Evolutionary conservation across 2,113 vertebrate genomes (phyloP).

Genomic region (Lathamus discolor): DNA sequence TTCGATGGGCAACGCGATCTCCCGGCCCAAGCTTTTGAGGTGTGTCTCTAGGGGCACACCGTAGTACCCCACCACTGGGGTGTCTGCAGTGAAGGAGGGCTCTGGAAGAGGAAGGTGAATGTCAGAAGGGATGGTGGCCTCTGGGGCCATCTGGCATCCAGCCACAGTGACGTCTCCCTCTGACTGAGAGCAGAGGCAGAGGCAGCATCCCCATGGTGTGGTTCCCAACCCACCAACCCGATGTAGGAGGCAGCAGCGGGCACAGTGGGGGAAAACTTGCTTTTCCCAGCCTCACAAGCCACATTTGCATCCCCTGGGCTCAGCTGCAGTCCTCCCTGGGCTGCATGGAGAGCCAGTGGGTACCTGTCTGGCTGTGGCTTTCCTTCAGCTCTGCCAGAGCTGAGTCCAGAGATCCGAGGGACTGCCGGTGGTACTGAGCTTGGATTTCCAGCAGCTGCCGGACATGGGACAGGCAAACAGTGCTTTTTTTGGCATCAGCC

Average conservation of each 20-base stretch:
- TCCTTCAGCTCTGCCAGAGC: constrained; percentile 88
- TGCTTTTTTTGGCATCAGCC: neutral
- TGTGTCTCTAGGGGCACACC: constrained; percentile 85
- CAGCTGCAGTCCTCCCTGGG: constrained; percentile 15
- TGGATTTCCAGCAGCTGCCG: constrained; percentile 91
- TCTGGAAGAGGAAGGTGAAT: constrained; percentile 28
- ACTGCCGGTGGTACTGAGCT: constrained; percentile 88
- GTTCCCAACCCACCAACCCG: neutral
- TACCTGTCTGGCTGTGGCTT: constrained; percentile 81
- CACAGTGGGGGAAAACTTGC: neutral
- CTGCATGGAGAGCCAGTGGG: neutral
- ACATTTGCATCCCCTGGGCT: neutral
- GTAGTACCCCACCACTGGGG: constrained; percentile 76
- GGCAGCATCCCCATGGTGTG: neutral
- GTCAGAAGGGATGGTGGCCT: neutral
- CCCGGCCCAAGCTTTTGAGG: constrained; percentile 75
- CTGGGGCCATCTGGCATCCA: neutral
- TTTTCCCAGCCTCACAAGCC: neutral
- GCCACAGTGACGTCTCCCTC: neutral
- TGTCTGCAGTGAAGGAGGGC: constrained; percentile 14
- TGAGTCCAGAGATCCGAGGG: constrained; percentile 81
- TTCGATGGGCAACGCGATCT: constrained; percentile 90
- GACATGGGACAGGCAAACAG: neutral
- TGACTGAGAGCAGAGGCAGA: fast-evolving
- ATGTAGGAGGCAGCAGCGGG: neutral